Base-by-base conservation (phyloP, 2,888 invertebrate species). In the Tetrapedia diversipes region DNA sequence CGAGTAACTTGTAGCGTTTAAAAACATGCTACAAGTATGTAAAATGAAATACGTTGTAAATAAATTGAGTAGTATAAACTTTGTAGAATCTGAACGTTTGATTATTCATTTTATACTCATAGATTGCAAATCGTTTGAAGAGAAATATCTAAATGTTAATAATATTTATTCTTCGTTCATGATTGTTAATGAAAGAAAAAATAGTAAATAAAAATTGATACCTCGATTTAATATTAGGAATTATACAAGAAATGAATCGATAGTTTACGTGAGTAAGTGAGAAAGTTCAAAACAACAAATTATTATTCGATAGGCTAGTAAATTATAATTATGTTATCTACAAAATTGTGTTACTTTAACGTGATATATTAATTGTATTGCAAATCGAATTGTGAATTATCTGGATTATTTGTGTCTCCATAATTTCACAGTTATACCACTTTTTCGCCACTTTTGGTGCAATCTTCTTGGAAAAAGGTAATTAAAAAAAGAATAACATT, bases 381-480 rank as follows among this genome's bases (percentile, higher is more conserved):
- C 22, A 1, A 54, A 16, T 32, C 6, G 11, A 8, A 7, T 8
- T 41, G 11, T 10, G 8, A 29, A 22, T 32, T 29, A 45, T 57
- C 34, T n/a, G 19, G 59, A 11, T 34, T 37, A 37, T 22, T 19
- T 32, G 7, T 14, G 61, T 61, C 61, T 41, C 32, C 61, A 27
- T 27, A 43, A 29, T 45, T 54, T 43, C 24, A n/a, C 43, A 53
- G 41, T 45, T 53, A 27, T n/a, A 34, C 11, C 41, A 63, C 27
- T 63, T 37, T 53, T 68, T 32, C 29, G 61, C 32, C 16, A 27
- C 45, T n/a, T 27, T 57, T 57, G 4, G 22, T 6, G 3, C 6
- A 53, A 16, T 32, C 11, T 8, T 4, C 8, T n/a, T 4, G 10
- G 2, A 14, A 22, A 22, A 32, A 16, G 11, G 11, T 0, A 2